A percentile compares a stretch with the other conserved stretches of the same genome.
Evolutionary conservation across 2,113 vertebrate species (phyloP).

Genomic region (Epinephelus lanceolatus): DNA sequence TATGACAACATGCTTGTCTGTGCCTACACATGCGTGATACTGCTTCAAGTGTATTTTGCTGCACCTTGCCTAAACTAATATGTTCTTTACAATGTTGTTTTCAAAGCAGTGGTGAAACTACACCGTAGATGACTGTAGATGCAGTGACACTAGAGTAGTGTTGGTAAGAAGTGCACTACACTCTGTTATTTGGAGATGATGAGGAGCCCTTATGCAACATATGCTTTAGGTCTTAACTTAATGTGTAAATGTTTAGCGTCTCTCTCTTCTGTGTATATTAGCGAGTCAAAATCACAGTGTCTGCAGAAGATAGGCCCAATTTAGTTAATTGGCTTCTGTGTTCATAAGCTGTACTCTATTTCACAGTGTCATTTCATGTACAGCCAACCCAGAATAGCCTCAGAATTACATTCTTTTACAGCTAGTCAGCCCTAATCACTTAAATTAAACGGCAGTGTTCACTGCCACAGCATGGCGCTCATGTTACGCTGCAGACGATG

Average conservation of each 20-base stretch:
- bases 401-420: conserved; percentile 4
- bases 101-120: conserved; percentile 7
- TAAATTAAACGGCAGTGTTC: background rate
- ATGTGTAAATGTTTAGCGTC: background rate
- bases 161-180: no score
- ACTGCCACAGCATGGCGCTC: background rate
- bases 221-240: background rate
- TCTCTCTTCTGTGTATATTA: background rate
- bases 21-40: background rate
- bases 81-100: background rate
- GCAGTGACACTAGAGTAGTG: background rate
- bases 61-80: background rate
- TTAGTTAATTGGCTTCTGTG: conserved; percentile 23
- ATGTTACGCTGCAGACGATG: background rate
- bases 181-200: background rate
- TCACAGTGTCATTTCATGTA: conserved; percentile 18
- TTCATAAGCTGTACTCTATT: conserved; percentile 11
- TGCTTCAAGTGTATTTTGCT: background rate
- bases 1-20: background rate
- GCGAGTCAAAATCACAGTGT: background rate
- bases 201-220: background rate
- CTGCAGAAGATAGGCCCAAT: conserved; percentile 10
- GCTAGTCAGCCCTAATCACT: background rate
- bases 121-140: background rate
- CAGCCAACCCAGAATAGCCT: background rate